phyloP scores from a whole-genome alignment of 2,888 invertebrate species.

The Anthoptus insignis region DNA sequence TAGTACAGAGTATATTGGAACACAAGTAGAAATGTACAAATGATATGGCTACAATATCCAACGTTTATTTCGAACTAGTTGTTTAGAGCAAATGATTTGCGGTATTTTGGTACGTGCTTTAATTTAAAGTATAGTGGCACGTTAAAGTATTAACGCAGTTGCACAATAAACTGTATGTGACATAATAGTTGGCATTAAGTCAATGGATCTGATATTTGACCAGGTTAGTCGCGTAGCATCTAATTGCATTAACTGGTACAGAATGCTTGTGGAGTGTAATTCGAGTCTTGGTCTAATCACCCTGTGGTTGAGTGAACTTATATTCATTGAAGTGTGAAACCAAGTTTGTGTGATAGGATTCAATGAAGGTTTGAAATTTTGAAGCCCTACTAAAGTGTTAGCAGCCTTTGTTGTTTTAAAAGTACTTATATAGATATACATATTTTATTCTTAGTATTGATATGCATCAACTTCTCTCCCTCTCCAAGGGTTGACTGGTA shows the following conservation, averaged over 20 bases:
- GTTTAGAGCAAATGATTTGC: conserved; percentile 16
- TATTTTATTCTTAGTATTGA: too few relatives aligned
- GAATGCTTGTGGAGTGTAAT: conserved; percentile 24
- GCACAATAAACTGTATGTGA: conserved; percentile 17
- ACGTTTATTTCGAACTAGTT: conserved; percentile 22
- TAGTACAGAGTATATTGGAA: conserved; percentile 5
- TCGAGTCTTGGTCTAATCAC: conserved; percentile 23
- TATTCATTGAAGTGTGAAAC: conserved; percentile 19
- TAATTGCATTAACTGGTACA: conserved; percentile 32
- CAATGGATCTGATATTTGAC: conserved; percentile 25
- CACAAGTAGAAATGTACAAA: background rate
- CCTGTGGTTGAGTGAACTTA: conserved; percentile 25
- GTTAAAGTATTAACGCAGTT: background rate
- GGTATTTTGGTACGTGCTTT: background rate
- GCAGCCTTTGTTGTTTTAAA: too few relatives aligned
- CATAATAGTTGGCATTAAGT: conserved; percentile 36
- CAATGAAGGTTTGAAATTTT: too few relatives aligned
- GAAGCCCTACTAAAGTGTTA: too few relatives aligned
- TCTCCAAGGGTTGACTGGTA: too few relatives aligned
- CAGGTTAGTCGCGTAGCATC: conserved; percentile 14
- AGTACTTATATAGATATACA: too few relatives aligned
- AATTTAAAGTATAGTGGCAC: background rate
- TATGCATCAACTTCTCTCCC: too few relatives aligned
- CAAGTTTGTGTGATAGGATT: too few relatives aligned
- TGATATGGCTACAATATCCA: background rate